Evolutionary conservation across 2,888 invertebrate genomes (phyloP).

Genomic region (Calameuta filiformis): DNA sequence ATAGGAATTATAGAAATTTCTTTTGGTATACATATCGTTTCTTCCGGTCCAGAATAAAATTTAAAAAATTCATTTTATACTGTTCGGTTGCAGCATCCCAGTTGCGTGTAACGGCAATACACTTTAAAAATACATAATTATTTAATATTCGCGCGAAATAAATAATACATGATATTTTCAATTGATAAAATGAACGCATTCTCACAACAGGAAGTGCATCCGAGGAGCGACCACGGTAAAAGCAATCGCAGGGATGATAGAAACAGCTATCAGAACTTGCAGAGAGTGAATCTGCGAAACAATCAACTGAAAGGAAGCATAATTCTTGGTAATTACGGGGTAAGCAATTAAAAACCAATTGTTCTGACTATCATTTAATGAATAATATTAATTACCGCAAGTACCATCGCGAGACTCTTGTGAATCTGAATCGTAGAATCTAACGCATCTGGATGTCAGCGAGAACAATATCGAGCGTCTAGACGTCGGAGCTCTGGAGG

Average conservation of each 20-base stretch:
- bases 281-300: conserved; percentile 80
- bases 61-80: no score
- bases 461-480: conserved; percentile 86
- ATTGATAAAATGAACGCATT: neutral
- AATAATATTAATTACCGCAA: neutral
- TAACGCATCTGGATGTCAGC: conserved; percentile 85
- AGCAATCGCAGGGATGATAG: conserved; percentile 42
- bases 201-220: neutral
- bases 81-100: no score
- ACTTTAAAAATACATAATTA: no score
- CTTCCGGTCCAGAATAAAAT: no score
- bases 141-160: no score
- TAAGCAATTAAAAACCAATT: conserved; percentile 64
- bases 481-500: conserved; percentile 82
- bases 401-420: neutral
- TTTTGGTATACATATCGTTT: no score
- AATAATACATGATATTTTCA: no score
- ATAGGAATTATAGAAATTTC: no score
- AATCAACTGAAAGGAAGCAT: conserved; percentile 86
- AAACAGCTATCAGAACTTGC: conserved; percentile 63
- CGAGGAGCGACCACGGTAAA: neutral
- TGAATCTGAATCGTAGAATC: conserved; percentile 71
- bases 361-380: neutral
- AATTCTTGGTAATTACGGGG: conserved; percentile 86
- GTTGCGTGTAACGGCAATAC: no score